These are phyloP conservation scores for Melanophora roralis DNA, from an alignment of 2,888 invertebrate species.

Conservation along the genomic window DNA sequence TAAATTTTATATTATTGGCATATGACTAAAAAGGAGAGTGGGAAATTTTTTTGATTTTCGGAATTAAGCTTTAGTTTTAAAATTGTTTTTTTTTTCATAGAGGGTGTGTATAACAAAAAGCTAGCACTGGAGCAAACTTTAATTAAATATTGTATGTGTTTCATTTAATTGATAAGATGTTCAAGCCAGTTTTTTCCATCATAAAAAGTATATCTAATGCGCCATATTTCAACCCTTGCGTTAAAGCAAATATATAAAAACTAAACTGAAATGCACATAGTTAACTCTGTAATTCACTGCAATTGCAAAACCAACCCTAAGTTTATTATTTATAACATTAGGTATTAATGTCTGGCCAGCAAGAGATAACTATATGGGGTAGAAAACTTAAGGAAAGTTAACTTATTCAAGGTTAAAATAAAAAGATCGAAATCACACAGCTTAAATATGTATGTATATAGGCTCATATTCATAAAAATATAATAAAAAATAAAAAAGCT, in stretches of 20 bases:
- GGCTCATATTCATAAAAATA: too few relatives aligned
- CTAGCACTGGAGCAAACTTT: background rate
- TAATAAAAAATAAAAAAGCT: too few relatives aligned
- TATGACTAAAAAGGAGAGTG: background rate
- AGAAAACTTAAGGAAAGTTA: too few relatives aligned
- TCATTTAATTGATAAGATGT: background rate
- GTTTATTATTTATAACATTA: background rate
- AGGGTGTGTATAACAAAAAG: background rate
- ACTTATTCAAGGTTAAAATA: too few relatives aligned
- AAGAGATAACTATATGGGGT: too few relatives aligned
- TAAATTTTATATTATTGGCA: background rate
- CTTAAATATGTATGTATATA: too few relatives aligned
- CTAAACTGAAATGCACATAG: too few relatives aligned
- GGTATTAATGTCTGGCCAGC: background rate
- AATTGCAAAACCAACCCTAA: background rate
- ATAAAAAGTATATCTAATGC: too few relatives aligned
- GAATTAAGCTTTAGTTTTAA: slow-evolving; percentile 10
- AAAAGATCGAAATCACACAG: too few relatives aligned
- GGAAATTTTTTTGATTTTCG: background rate
- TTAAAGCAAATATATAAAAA: too few relatives aligned
- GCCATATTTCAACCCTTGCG: too few relatives aligned
- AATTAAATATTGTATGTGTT: background rate
- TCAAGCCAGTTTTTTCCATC: background rate
- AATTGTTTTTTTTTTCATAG: background rate
- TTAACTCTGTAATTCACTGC: background rate